Conservation (phyloP, 2,797 vertebrate species). For the Prionace glauca region DNA sequence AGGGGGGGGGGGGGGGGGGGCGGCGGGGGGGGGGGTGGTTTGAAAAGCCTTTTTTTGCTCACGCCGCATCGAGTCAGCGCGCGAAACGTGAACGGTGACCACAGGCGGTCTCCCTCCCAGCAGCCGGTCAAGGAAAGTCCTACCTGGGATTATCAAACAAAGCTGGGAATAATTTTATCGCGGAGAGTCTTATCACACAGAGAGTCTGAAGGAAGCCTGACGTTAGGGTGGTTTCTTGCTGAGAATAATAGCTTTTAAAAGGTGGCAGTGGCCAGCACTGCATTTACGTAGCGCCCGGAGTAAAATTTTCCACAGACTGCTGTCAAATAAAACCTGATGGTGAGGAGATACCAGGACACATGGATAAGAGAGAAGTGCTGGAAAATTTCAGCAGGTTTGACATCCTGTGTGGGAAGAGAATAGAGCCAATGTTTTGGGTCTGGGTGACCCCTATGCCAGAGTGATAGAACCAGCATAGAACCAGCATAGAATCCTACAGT, state of each 20-base stretch:
- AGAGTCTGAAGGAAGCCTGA: not conserved
- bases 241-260: not conserved
- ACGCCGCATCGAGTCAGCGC: conserved; percentile 5
- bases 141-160: not conserved
- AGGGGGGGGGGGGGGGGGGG: no score
- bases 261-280: not conserved
- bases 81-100: conserved; percentile 28
- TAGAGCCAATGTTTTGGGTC: no score
- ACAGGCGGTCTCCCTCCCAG: not conserved
- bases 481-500: no score
- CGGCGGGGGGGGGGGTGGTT: not conserved
- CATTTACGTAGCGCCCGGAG: not conserved
- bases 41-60: not conserved
- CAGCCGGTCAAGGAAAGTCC: conserved; percentile 4
- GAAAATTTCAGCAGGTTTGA: no score
- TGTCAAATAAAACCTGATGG: not conserved
- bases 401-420: no score
- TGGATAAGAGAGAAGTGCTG: not conserved
- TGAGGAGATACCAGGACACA: no score
- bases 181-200: not conserved
- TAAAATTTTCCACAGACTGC: not conserved
- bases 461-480: no score
- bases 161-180: conserved; percentile 24
- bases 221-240: no score
- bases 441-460: no score